Evolutionary conservation across 2,113 vertebrate genomes (phyloP), one percentile per base, ranked within the genome.

Genomic region (Chaetodon trifascialis): DNA sequence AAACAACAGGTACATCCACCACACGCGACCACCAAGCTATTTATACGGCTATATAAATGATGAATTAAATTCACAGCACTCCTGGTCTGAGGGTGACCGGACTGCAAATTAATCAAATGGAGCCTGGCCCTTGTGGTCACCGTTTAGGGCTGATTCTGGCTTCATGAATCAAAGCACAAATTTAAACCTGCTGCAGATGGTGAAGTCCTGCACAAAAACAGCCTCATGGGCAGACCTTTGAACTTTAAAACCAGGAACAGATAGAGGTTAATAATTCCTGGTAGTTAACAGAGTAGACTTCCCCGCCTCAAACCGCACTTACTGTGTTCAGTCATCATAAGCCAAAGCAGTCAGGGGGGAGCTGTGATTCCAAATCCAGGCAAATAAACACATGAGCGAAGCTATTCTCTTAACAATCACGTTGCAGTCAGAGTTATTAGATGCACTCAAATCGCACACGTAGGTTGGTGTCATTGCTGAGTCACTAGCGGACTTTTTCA

Each of bases 1-100:
- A 99, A 99, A 90, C 98, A 99, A 90, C 98, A 99, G 97, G 98
- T 98, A 95, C 72, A 66, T 40, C 49, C 52, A 73, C 64, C 80
- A 73, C 66, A 70, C 7, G 8, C 6, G 5, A 74, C 77, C 73
- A 81, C 71, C 38, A 49, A 63, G 79, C 38, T 78, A 7, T 86
- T 74, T 79, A 78, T 75, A 11, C 23, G 34, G 78, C 47, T 56
- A 51, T 64, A 78, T 82, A 76, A 78, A 82, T 0, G 3, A 76
- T 75, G 17, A 66, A 73, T 86, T 58, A 23, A 38, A 88, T 81
- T 82, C 46, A 67, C 38, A 74, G 74, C 63, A 11, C 46, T 59
- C 46, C 17, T 21, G 23, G 55, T 74, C 51, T 59, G 68, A 85
- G 54, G 47, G 38, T 68, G 85, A 75, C 75, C 63, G 47, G 49